Percentiles rank a stretch among this genome's conserved stretches.
These are phyloP conservation scores for Larimichthys crocea DNA, from an alignment of 2,113 vertebrate genomes.

Conservation along the genomic window DNA sequence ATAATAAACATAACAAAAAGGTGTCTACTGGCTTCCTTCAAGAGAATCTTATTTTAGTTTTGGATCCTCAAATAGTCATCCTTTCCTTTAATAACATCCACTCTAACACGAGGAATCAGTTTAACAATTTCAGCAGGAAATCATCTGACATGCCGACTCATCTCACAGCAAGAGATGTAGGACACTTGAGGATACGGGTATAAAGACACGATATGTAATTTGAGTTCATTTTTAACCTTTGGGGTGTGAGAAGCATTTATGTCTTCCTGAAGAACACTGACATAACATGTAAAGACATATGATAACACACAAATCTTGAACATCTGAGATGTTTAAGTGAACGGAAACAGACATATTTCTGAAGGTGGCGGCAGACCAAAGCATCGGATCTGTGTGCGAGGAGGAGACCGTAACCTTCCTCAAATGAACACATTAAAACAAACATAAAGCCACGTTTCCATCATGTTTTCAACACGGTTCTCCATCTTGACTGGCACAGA, in stretches of 20 bases:
- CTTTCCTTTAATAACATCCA: conserved; percentile 7
- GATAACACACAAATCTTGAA: neutral
- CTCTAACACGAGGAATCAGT: neutral
- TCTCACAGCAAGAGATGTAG: neutral
- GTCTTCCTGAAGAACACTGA: neutral
- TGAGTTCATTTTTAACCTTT: neutral
- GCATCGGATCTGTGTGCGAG: neutral
- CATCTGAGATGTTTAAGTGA: neutral
- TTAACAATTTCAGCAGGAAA: conserved; percentile 30
- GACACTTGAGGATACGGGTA: neutral
- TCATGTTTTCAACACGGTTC: neutral
- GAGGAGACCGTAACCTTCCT: neutral
- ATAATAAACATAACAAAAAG: neutral
- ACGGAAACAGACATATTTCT: too few species aligned
- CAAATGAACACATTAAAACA: neutral
- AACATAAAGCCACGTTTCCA: neutral
- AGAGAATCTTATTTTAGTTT: neutral
- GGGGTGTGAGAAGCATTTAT: neutral
- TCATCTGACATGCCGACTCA: conserved; percentile 16
- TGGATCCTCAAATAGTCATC: neutral
- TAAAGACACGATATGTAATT: neutral
- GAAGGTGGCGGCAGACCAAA: neutral
- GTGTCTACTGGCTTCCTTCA: neutral
- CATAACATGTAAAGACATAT: too few species aligned
- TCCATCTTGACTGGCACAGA: neutral